These are phyloP conservation scores for Lasioglossum lativentre DNA, from an alignment of 2,888 invertebrate species.

Conservation along the genomic window DNA sequence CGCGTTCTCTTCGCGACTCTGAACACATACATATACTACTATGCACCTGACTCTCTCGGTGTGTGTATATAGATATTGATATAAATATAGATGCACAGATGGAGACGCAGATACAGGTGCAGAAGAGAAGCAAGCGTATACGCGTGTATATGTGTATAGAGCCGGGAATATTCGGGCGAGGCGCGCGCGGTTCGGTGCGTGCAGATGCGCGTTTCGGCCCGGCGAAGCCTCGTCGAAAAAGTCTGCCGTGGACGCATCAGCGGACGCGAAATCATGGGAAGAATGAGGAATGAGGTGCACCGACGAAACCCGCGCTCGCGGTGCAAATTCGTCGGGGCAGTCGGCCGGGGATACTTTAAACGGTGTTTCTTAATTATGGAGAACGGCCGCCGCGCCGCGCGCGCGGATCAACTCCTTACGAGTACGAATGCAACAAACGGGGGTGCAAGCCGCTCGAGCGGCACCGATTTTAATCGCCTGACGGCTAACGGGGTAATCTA, in stretches of 20 bases:
- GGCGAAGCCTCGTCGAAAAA: conserved; percentile 54
- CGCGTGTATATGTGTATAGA: not conserved
- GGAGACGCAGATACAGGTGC: conserved; percentile 5
- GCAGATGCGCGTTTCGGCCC: conserved; percentile 60
- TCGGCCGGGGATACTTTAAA: conserved; percentile 42
- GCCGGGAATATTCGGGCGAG: conserved; percentile 53
- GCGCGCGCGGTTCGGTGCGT: conserved; percentile 59
- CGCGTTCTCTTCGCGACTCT: not conserved
- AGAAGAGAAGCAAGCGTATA: not conserved
- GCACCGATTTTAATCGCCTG: conserved; percentile 1
- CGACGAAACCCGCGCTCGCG: conserved; percentile 55
- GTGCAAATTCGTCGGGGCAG: conserved; percentile 26
- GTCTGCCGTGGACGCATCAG: conserved; percentile 70
- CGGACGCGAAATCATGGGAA: conserved; percentile 70
- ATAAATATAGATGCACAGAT: conserved; percentile 6
- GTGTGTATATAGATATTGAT: conserved; percentile 20
- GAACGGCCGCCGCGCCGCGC: conserved; percentile 11
- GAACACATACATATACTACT: not conserved
- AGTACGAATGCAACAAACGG: not conserved
- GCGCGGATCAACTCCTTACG: conserved; percentile 19
- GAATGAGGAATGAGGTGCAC: conserved; percentile 53
- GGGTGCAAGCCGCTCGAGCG: not conserved
- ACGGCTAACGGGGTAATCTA: conserved; percentile 20
- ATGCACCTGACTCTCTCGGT: not conserved
- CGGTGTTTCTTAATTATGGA: conserved; percentile 53